A percentile compares a stretch with the other conserved stretches of the same genome.
Conservation (phyloP, 2,797 vertebrate genomes). For the Bovichtus variegatus region DNA sequence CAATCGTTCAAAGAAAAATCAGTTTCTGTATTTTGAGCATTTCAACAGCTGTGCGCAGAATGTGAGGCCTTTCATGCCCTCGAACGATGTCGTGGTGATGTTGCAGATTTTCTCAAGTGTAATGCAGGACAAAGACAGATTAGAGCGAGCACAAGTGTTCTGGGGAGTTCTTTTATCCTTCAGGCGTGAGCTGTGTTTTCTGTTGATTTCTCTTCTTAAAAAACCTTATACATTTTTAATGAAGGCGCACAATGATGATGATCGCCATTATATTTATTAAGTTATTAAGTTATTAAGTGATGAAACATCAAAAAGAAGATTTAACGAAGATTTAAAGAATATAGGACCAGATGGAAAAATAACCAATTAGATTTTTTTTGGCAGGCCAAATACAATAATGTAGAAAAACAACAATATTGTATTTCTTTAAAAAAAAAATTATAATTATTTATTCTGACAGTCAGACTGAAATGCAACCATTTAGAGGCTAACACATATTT, state of each 20-base stretch:
- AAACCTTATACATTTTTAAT: background rate
- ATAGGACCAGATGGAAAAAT: too few relatives aligned
- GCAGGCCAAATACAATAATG: too few relatives aligned
- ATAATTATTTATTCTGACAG: background rate
- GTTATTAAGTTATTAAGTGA: background rate
- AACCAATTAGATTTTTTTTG: too few relatives aligned
- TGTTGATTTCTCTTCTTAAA: background rate
- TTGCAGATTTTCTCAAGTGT: constrained; percentile 31
- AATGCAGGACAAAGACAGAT: constrained; percentile 51
- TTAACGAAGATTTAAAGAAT: too few relatives aligned
- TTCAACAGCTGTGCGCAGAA: constrained; percentile 24
- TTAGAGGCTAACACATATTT: background rate
- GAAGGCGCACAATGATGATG: background rate
- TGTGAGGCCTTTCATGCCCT: background rate
- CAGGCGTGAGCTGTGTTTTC: background rate
- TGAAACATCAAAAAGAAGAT: constrained; percentile 1
- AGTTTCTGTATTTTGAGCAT: background rate
- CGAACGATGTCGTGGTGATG: constrained; percentile 21
- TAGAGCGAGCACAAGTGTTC: constrained; percentile 34
- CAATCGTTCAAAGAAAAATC: background rate
- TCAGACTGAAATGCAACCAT: background rate
- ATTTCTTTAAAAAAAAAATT: background rate
- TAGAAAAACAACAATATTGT: background rate
- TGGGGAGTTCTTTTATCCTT: constrained; percentile 30
- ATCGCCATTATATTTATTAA: background rate